These are phyloP conservation scores for Holothuria glaberrima DNA, from an alignment of 35 echinoderm and acorn worm genomes.

Conservation along the genomic window DNA sequence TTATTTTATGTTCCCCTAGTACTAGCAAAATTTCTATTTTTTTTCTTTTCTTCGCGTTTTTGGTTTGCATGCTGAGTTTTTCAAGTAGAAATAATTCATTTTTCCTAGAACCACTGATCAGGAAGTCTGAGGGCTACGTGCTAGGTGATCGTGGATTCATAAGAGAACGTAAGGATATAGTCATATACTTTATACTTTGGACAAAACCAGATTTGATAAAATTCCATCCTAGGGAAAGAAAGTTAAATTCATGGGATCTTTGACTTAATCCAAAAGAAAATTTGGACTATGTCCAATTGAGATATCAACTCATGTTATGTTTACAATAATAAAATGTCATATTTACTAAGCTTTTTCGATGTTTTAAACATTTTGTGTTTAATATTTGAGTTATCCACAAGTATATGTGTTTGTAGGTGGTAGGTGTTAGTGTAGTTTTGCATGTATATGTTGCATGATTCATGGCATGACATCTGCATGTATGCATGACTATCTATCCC, in stretches of 20 bases:
- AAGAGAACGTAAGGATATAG: constrained; percentile 48
- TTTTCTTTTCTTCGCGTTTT: neutral
- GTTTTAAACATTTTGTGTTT: too few relatives aligned
- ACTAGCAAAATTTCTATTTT: too few relatives aligned
- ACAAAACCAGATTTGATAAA: neutral
- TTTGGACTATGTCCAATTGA: neutral
- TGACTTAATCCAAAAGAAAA: too few relatives aligned
- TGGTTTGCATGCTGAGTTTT: neutral
- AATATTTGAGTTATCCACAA: too few relatives aligned
- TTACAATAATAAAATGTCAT: too few relatives aligned
- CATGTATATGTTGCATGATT: constrained; percentile 23
- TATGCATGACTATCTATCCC: constrained; percentile 7
- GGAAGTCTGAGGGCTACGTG: constrained; percentile 46
- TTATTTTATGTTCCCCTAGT: too few relatives aligned
- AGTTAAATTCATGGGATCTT: too few relatives aligned
- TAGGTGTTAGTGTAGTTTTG: constrained; percentile 18
- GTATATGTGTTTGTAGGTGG: neutral
- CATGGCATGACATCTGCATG: constrained; percentile 53
- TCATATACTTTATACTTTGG: neutral
- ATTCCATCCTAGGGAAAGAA: too few relatives aligned
- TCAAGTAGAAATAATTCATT: neutral
- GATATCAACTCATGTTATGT: too few relatives aligned
- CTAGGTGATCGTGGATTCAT: constrained; percentile 50
- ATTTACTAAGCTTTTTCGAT: too few relatives aligned
- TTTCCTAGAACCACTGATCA: constrained; percentile 37